These are phyloP conservation scores for Molothrus ater DNA, from an alignment of 2,797 vertebrate genomes.

Conservation along the genomic window DNA sequence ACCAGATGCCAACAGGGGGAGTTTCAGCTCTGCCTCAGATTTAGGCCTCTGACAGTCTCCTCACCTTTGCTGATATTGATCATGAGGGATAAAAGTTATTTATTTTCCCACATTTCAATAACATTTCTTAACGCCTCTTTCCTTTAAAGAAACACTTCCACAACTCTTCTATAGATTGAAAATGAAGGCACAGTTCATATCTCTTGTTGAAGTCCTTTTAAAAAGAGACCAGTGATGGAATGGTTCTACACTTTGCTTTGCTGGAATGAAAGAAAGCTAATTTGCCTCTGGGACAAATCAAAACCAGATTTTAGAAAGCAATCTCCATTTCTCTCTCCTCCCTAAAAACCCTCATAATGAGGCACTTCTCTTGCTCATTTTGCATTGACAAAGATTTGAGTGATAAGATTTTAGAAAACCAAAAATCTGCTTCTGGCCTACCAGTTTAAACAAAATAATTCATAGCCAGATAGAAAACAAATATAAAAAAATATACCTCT, in stretches of 20 bases:
- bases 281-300: constrained; percentile 13
- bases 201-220: neutral
- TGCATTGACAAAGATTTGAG: neutral
- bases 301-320: neutral
- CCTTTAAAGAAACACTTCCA: constrained; percentile 43
- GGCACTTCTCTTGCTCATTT: neutral
- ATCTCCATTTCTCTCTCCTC: neutral
- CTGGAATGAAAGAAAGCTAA: neutral
- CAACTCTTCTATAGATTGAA: constrained; percentile 19
- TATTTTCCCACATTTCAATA: constrained; percentile 55
- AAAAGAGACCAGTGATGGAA: neutral
- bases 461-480: neutral
- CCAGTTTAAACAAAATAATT: neutral
- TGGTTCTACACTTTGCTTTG: neutral
- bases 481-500: neutral
- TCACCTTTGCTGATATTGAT: constrained; percentile 41
- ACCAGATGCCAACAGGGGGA: constrained; percentile 63
- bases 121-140: constrained; percentile 30
- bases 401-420: neutral
- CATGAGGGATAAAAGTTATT: constrained; percentile 55
- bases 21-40: constrained; percentile 68
- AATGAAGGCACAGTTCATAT: neutral
- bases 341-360: neutral
- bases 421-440: neutral
- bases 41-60: neutral